Percentiles rank a stretch among this genome's conserved stretches.
phyloP scores from a whole-genome alignment of 2,113 vertebrate genomes.

The Tragelaphus scriptus region DNA sequence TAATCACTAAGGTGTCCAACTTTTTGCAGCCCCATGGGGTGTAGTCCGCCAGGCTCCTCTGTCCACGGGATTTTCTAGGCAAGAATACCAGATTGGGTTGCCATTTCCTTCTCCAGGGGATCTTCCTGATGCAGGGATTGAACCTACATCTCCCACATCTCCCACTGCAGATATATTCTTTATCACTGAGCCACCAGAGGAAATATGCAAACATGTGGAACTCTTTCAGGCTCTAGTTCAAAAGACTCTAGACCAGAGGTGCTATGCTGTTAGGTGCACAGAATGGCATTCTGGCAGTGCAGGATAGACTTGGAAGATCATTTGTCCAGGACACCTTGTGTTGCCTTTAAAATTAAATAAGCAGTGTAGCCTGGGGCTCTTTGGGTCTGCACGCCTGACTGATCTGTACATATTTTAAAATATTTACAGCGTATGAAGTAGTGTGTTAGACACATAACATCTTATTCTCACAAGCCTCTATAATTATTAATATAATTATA shows the following conservation, averaged over 20 bases:
- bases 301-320: background rate
- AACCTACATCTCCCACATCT: background rate
- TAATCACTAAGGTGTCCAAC: background rate
- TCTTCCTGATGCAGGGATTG: background rate
- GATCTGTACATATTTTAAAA: background rate
- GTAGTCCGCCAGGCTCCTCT: background rate
- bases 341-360: background rate
- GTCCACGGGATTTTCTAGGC: background rate
- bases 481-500: background rate
- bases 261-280: background rate
- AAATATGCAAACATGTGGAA: background rate
- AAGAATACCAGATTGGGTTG: background rate
- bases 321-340: background rate
- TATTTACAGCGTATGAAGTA: background rate
- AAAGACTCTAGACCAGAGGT: background rate
- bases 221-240: background rate
- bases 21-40: background rate
- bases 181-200: background rate
- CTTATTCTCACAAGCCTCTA: background rate
- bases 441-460: background rate
- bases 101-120: background rate
- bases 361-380: background rate
- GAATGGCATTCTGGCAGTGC: background rate
- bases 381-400: background rate
- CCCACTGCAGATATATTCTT: background rate